Conservation (phyloP, 2,888 invertebrate genomes). For the Minunthozetes semirufus region DNA sequence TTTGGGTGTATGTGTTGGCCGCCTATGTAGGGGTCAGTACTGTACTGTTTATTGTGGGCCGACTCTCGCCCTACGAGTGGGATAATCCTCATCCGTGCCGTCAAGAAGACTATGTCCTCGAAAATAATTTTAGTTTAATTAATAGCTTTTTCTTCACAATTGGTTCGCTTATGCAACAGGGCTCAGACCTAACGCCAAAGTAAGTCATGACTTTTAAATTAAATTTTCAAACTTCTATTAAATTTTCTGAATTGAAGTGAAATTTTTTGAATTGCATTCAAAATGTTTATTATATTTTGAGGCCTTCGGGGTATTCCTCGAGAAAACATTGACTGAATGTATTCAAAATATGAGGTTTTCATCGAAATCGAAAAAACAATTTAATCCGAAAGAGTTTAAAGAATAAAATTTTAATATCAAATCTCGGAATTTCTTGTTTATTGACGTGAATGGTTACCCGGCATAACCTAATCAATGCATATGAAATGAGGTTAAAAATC, state of each 20-base stretch:
- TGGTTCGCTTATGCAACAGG: conserved; percentile 89
- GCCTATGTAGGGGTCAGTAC: conserved; percentile 73
- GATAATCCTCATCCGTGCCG: conserved; percentile 62
- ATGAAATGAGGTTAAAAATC: too few relatives aligned
- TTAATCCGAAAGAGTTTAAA: too few relatives aligned
- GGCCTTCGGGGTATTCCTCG: too few relatives aligned
- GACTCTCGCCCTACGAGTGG: conserved; percentile 53
- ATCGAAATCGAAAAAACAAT: too few relatives aligned
- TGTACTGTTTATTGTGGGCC: conserved; percentile 57
- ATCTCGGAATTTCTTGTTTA: too few relatives aligned
- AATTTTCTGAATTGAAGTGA: conserved; percentile 56
- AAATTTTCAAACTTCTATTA: neutral
- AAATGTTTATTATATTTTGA: too few relatives aligned
- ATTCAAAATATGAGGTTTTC: too few relatives aligned
- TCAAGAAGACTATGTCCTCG: conserved; percentile 62
- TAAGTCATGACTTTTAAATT: conserved; percentile 53
- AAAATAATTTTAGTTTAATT: conserved; percentile 84
- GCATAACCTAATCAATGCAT: too few relatives aligned
- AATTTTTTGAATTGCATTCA: conserved; percentile 58
- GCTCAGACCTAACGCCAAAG: conserved; percentile 91
- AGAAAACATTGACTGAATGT: too few relatives aligned
- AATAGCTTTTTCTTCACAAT: conserved; percentile 98
- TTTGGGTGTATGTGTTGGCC: conserved; percentile 75
- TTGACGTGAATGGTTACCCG: too few relatives aligned
- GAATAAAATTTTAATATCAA: too few relatives aligned